Evolutionary conservation across 2,113 vertebrate species (phyloP).

Genomic region (Ceyx melanurus): DNA sequence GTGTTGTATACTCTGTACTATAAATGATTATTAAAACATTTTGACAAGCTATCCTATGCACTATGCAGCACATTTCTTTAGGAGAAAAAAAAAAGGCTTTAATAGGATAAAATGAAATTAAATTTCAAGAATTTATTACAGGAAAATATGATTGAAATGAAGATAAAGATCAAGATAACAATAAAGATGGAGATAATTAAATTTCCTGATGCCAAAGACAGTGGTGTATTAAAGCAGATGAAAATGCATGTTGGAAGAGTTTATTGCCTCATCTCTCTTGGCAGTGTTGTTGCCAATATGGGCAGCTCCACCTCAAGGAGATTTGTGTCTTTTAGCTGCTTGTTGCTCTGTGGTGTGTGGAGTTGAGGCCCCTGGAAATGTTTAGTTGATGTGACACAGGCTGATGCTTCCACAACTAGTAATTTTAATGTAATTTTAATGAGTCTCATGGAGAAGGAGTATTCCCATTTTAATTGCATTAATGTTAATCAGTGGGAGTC

Average conservation of each 20-base stretch:
- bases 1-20: not conserved
- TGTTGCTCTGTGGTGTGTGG: not conserved
- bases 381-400: not conserved
- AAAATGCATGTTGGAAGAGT: not conserved
- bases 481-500: not conserved
- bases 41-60: not conserved
- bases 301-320: not conserved
- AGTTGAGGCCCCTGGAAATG: not conserved
- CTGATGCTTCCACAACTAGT: not conserved
- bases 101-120: not conserved
- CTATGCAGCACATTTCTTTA: not conserved
- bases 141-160: not conserved
- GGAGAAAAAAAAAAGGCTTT: not conserved
- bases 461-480: slow-evolving; percentile 17
- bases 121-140: not conserved
- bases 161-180: not conserved
- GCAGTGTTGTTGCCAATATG: not conserved
- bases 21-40: not conserved
- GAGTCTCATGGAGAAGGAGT: not conserved
- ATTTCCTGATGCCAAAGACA: not conserved
- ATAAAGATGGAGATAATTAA: not conserved
- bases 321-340: not conserved
- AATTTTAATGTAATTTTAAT: not conserved
- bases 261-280: not conserved
- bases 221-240: not conserved